Evolutionary conservation across 2,113 vertebrate genomes (phyloP).

Genomic region (Nipponia nippon): DNA sequence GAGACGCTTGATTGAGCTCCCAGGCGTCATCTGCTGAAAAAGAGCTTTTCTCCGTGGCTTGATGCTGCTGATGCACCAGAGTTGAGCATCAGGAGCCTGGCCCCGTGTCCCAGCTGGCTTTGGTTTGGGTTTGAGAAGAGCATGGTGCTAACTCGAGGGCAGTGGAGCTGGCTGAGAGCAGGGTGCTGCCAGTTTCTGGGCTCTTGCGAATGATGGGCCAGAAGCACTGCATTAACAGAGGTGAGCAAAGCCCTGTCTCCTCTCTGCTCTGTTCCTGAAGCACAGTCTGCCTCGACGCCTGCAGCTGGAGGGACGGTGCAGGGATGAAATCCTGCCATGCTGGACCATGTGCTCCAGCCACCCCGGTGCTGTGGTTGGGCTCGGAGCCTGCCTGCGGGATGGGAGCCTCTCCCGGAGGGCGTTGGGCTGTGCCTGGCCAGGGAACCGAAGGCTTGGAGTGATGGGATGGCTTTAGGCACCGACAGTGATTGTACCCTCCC

Average conservation of each 20-base stretch:
- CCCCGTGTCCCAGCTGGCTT: background rate
- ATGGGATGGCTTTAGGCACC: background rate
- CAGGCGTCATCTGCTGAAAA: background rate
- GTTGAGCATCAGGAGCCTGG: background rate
- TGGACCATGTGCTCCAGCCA: fast-evolving
- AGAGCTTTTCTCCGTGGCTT: background rate
- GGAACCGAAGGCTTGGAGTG: background rate
- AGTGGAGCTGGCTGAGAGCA: background rate
- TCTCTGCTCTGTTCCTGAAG: background rate
- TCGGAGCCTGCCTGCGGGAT: background rate
- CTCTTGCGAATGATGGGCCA: background rate
- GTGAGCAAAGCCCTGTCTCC: background rate
- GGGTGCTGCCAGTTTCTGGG: background rate
- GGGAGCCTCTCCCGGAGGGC: background rate
- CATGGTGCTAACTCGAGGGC: fast-evolving
- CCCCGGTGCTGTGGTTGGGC: fast-evolving
- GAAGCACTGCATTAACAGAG: background rate
- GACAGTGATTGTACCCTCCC: background rate
- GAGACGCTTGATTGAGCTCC: background rate
- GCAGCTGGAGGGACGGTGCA: background rate
- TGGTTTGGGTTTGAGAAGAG: background rate
- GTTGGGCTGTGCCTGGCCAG: background rate
- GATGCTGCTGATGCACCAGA: background rate
- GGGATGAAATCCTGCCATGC: background rate
- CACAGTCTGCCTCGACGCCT: fast-evolving